Base-by-base conservation (phyloP, 1,140 invertebrate genomes). In the Zaprionus ornatus region DNA sequence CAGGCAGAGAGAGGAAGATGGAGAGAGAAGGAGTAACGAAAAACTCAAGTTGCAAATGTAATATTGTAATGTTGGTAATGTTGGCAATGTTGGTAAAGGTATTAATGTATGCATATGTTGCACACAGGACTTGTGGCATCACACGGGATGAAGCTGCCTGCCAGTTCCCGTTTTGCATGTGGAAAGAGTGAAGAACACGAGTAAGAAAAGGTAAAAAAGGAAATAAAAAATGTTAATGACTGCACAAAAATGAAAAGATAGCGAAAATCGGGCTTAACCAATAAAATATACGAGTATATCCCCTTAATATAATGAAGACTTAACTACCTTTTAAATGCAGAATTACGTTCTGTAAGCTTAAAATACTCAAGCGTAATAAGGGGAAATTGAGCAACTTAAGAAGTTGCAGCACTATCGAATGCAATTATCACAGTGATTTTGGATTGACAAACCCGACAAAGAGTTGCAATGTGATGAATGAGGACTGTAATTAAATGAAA, bases 21-120 rank as follows among this genome's bases (percentile, higher is more conserved):
- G 10, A 40, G 6, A 56, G 52, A 66, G 37, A 52, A 54, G 23
- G 2, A 54, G 23, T 4, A 23, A 56, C 10, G 32, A 57, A 83
- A 81, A 77, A 88, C 74, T 77, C 55, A 74, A 80, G 80, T 77
- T 73, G 77, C 84, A 84, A 88, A 88, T 88, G 80, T 75, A 88
- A 90, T 88, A 84, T 81, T 79, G 85, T 90, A 81, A 84, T 80
- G 78, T 62, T 74, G 66, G 69, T 61, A 75, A 75, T 71, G 55
- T 32, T 54, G 13, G 52, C 19, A 50, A n/a, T 21, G 45, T 35
- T 15, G 29, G 72, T 80, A 80, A 81, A 76, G 85, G 81, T 71
- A 90, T 84, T 84, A 88, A 90, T 84, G 68, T 84, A 81, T 88
- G 84, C 85, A 88, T 84, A 84, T 84, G 80, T 83, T 77, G 84